phyloP scores from a whole-genome alignment of 2,113 vertebrate genomes.

The Crocuta crocuta region DNA sequence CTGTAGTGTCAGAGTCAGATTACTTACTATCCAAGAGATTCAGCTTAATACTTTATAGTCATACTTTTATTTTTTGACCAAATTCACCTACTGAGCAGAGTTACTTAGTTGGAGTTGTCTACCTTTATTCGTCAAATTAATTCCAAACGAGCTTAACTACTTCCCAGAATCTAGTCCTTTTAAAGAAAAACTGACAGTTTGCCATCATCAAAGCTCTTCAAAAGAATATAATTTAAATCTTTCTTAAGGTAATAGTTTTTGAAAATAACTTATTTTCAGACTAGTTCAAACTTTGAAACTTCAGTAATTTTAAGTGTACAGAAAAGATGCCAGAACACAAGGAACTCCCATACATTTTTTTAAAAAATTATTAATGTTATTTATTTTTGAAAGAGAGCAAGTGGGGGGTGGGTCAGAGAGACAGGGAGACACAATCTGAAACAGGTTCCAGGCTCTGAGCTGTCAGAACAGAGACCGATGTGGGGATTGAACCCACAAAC shows the following conservation, averaged over 20 bases:
- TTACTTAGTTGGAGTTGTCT: neutral
- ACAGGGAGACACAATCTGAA: too few species aligned
- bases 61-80: neutral
- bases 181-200: neutral
- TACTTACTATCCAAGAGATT: neutral
- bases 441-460: too few species aligned
- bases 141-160: neutral
- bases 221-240: neutral
- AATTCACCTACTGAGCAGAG: neutral
- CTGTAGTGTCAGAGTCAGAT: neutral
- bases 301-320: neutral
- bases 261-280: neutral
- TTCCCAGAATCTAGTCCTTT: neutral
- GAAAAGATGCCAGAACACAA: neutral
- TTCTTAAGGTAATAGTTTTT: neutral
- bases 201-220: neutral
- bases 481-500: too few species aligned
- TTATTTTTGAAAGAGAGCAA: too few species aligned
- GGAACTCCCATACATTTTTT: neutral
- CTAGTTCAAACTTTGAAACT: neutral
- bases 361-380: too few species aligned
- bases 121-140: neutral
- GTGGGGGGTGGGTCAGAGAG: too few species aligned
- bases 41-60: neutral
- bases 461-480: too few species aligned